Base-by-base conservation (phyloP, 2,113 vertebrate species). In the Malurus cyaneus region DNA sequence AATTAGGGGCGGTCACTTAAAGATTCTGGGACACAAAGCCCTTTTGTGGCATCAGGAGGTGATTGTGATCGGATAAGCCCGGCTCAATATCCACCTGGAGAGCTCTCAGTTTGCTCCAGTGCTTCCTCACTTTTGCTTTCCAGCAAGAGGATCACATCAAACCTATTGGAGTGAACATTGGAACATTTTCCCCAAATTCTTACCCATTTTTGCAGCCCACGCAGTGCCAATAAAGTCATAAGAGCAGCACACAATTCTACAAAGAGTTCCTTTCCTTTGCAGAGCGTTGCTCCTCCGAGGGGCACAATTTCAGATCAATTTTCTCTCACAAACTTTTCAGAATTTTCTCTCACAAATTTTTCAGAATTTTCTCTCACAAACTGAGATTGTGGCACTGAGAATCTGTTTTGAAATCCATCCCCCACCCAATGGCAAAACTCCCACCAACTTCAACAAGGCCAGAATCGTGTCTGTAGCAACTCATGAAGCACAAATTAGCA, bases 31-130 rank as follows among this genome's bases (percentile, higher is more conserved):
- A 54, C 60, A 96, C 87, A 97, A 93, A 94, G 92, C 76, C 64
- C 92, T 95, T 97, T 95, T 96, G 85, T 96, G 56, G 24, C 85
- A 86, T 80, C 82, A 80, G 83, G 67, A 86, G 71, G 41, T 42
- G 95, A 96, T 64, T 86, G 85, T 92, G 91, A 95, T 93, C 89
- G 95, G 86, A 4, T 36, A 88, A 95, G 79, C 80, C 36, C 76
- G 80, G 88, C 92, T 96, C 88, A 78, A 67, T 92, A 95, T 86
- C 74, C 42, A 88, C 71, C 53, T 53, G 71, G 57, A 94, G 74
- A 52, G 49, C 59, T 89, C 64, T 69, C 54, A 44, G 1, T 89
- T 92, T 82, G 78, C 69, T 60, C 72, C 87, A 70, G 19, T 11
- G 11, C 54, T 80, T 94, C 49, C 56, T 73, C 67, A 56, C 64